Evolutionary conservation across 2,888 invertebrate species (phyloP).

Genomic region (Escarpia spicata): DNA sequence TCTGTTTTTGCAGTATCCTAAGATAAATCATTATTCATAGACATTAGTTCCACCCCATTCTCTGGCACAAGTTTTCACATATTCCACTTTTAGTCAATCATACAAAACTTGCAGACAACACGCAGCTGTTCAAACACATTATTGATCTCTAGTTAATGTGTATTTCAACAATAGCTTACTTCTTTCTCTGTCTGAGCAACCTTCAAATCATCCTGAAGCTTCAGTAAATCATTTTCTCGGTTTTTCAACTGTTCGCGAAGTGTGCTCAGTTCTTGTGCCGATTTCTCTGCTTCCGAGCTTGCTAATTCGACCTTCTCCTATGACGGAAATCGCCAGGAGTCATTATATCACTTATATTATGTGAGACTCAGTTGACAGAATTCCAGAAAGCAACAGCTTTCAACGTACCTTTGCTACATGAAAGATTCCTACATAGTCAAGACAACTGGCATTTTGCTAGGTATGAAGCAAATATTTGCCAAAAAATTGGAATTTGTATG

Average conservation of each 20-base stretch:
- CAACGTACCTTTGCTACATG: not conserved
- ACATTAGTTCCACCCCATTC: not conserved
- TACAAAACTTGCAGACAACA: not conserved
- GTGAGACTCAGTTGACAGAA: not conserved
- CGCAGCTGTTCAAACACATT: not conserved
- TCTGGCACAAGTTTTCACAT: not conserved
- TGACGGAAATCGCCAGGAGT: not conserved
- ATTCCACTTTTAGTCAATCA: not conserved
- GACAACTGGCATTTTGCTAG: too few species aligned
- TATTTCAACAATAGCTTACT: not conserved
- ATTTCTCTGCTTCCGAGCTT: not conserved
- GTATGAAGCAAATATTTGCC: not conserved
- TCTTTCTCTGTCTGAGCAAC: slow-evolving; percentile 9
- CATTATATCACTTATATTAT: not conserved
- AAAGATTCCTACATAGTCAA: not conserved
- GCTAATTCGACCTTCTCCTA: slow-evolving; percentile 16
- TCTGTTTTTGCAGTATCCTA: not conserved
- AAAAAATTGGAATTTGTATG: not conserved
- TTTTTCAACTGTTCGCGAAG: slow-evolving; percentile 11
- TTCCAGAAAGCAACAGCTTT: not conserved
- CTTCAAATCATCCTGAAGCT: slow-evolving; percentile 16
- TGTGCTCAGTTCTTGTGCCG: not conserved
- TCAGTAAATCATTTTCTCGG: slow-evolving; percentile 13
- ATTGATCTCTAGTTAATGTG: not conserved
- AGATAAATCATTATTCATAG: not conserved